Percentiles rank a stretch among this genome's conserved stretches.
Evolutionary conservation across 2,888 invertebrate species (phyloP).

Genomic region (Hesperia comma): DNA sequence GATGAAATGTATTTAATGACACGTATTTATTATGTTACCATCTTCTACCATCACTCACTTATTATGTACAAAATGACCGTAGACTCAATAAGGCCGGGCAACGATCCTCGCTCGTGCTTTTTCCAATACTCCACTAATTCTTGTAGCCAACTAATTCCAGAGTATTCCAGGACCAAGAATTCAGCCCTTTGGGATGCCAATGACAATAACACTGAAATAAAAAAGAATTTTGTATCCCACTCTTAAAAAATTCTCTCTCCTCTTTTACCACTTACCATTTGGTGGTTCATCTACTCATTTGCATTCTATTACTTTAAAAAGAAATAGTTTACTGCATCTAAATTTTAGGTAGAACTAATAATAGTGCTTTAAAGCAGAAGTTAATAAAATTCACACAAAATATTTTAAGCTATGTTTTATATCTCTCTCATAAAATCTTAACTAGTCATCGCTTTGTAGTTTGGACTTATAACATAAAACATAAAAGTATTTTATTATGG

Average conservation of each 20-base stretch:
- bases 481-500: not conserved
- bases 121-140: conserved; percentile 91
- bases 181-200: conserved; percentile 97
- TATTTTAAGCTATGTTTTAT: not conserved
- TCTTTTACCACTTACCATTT: too few relatives aligned
- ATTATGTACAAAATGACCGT: conserved; percentile 94
- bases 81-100: conserved; percentile 92
- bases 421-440: not conserved
- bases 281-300: too few relatives aligned
- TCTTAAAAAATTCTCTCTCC: too few relatives aligned
- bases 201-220: conserved; percentile 91
- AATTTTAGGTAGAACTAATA: not conserved
- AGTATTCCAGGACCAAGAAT: conserved; percentile 90
- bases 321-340: not conserved
- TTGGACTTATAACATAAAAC: not conserved
- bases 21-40: too few relatives aligned
- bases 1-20: too few relatives aligned
- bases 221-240: not conserved
- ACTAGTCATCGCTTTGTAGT: not conserved
- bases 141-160: conserved; percentile 90
- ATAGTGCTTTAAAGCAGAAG: not conserved
- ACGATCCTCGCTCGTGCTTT: conserved; percentile 89
- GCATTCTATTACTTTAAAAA: not conserved
- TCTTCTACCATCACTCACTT: conserved; percentile 82
- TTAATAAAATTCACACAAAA: not conserved